These are phyloP conservation scores for Drosophila simulans DNA, from an alignment of 1,140 invertebrate species.

Conservation along the genomic window DNA sequence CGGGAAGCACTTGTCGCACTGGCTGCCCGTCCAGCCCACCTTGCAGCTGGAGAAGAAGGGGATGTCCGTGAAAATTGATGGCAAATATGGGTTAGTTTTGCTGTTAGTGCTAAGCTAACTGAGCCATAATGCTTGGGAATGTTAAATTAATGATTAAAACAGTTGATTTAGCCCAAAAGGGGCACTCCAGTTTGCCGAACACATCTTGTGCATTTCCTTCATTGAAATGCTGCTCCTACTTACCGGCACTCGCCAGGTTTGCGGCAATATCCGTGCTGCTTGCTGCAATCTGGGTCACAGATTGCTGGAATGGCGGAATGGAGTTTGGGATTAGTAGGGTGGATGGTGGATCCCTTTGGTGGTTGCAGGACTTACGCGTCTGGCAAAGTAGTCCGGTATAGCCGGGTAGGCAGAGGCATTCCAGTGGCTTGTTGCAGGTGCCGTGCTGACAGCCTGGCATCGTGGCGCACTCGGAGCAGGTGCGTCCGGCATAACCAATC, in stretches of 20 bases:
- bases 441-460: constrained; percentile 92
- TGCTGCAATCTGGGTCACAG: constrained; percentile 92
- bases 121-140: too few relatives aligned
- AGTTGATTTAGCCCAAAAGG: too few relatives aligned
- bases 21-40: constrained; percentile 93
- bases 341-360: not conserved
- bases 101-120: too few relatives aligned
- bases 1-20: constrained; percentile 92
- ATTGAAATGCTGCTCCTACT: constrained; percentile 17
- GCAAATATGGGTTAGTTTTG: not conserved
- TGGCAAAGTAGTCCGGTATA: constrained; percentile 95
- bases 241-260: constrained; percentile 89
- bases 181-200: too few relatives aligned
- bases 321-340: not conserved
- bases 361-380: constrained; percentile 88
- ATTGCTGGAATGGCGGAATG: constrained; percentile 87
- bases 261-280: constrained; percentile 93
- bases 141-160: too few relatives aligned
- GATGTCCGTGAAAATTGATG: not conserved
- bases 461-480: constrained; percentile 91
- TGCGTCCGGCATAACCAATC: constrained; percentile 92
- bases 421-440: constrained; percentile 92
- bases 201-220: too few relatives aligned
- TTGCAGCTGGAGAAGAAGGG: constrained; percentile 88
- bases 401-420: constrained; percentile 94